Base-by-base conservation (phyloP, 2,797 vertebrate species). In the Huso huso region DNA sequence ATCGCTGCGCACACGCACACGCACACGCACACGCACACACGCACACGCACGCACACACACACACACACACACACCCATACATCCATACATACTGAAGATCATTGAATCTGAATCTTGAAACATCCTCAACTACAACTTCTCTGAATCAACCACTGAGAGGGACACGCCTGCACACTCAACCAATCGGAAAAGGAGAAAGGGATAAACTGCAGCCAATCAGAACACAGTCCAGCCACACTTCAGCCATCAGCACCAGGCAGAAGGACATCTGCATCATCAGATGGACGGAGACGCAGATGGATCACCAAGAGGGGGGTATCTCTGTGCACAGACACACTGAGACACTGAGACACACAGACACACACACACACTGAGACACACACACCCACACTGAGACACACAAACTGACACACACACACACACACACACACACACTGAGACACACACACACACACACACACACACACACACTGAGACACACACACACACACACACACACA, bases 11-110 rank as follows among this genome's bases (percentile, higher is more conserved):
- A 65, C 68, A 71, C 70, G 72, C 80, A 77, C 72, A 84, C 79
- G 53, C 53, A 69, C 55, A 63, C 53, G 12, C 59, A 66, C 55
- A 66, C 59, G 23, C 51, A 68, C 51, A 69, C 66, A 48, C 67
- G 64, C 68, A 60, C 68, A 70, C 57, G 61, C 70, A 64, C 66
- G 60, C 61, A 51, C 75, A 76, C n/a, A 18, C 15, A 18, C 15
- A 1, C 78, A 81, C 83, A 79, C 84, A 18, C 65, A 82, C 85
- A 87, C 77, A 84, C 75, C 78, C 68, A 73, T 75, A 75, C 65
- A 75, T 72, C 72, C 59, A 59, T 49, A 63, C 51, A 63, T 71
- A 62, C 66, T 66, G 69, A 70, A 68, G 48, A 64, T 49, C 15
- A 18, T 65, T 68, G 65, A 68, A 72, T 15, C 65, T 70, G 64